Percentiles rank a stretch among this genome's conserved stretches.
Evolutionary conservation across 2,888 invertebrate species (phyloP).

Genomic region (Mycalesis mineus): DNA sequence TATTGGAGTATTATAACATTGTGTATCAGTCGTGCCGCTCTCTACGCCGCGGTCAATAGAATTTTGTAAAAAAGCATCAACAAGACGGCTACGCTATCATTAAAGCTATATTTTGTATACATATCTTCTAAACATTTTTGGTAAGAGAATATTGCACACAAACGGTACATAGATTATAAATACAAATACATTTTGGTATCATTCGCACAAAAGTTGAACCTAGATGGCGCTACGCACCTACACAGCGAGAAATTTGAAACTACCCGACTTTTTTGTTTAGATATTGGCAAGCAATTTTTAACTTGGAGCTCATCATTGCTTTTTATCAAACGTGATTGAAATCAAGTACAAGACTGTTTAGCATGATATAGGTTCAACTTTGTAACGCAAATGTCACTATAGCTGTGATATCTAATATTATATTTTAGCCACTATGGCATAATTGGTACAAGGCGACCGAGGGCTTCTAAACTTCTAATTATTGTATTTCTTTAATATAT

Average conservation of each 20-base stretch:
- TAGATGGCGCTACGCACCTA: too few species aligned
- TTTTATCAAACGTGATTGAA: too few species aligned
- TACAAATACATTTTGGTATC: conserved; percentile 31
- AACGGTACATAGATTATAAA: conserved; percentile 50
- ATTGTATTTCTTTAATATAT: conserved; percentile 17
- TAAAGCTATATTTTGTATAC: conserved; percentile 77
- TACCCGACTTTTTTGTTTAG: too few species aligned
- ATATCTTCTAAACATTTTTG: conserved; percentile 71
- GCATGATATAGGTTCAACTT: neutral
- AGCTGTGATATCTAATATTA: conserved; percentile 24
- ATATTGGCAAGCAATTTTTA: too few species aligned
- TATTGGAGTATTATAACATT: conserved; percentile 71
- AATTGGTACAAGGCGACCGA: conserved; percentile 41
- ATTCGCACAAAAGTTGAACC: neutral
- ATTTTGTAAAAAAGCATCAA: conserved; percentile 76
- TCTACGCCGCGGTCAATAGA: conserved; percentile 70
- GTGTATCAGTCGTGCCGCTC: conserved; percentile 71
- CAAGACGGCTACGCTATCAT: conserved; percentile 74
- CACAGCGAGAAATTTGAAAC: too few species aligned
- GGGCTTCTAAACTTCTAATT: conserved; percentile 23
- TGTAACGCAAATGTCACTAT: neutral
- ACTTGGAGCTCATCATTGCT: too few species aligned
- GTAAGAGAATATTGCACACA: conserved; percentile 75
- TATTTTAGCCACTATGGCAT: conserved; percentile 55
- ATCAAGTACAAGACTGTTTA: too few species aligned